These are phyloP conservation scores for Caenorhabditis japonica DNA, from an alignment of 2,888 invertebrate genomes.

Conservation along the genomic window DNA sequence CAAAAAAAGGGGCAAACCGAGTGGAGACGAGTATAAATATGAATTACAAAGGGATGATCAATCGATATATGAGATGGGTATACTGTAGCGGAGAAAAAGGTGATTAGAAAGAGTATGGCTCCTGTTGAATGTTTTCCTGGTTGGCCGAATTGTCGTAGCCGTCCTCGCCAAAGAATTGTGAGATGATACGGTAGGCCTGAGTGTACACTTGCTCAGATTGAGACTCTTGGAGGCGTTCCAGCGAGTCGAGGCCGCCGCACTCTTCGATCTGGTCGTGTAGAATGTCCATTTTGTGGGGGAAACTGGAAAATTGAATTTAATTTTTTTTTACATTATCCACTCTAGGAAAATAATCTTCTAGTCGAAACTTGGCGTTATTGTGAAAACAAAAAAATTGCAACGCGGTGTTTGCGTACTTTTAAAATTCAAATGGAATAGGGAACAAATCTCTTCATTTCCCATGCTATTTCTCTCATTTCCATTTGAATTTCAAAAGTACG, in stretches of 20 bases:
- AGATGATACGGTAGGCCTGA: constrained; percentile 79
- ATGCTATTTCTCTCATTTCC: too few species aligned
- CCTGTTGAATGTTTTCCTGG: neutral
- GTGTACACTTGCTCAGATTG: constrained; percentile 79
- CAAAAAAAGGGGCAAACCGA: constrained; percentile 2
- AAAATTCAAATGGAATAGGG: too few species aligned
- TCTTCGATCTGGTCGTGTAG: constrained; percentile 90
- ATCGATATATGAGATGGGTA: neutral
- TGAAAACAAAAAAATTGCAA: too few species aligned
- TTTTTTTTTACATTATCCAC: neutral
- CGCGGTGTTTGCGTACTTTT: too few species aligned
- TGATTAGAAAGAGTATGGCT: neutral
- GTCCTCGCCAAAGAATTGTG: constrained; percentile 78
- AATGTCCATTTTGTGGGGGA: constrained; percentile 81
- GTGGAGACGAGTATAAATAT: neutral
- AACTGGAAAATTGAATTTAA: constrained; percentile 42
- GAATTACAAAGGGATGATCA: neutral
- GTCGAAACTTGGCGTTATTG: too few species aligned
- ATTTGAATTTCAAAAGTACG: too few species aligned
- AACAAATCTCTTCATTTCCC: too few species aligned
- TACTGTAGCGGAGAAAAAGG: neutral
- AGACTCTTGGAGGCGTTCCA: constrained; percentile 80
- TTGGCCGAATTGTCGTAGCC: neutral
- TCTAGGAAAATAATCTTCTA: constrained; percentile 1
- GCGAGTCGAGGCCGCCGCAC: constrained; percentile 82